These are phyloP conservation scores for Corythaixoides concolor DNA, from an alignment of 2,113 vertebrate genomes.

Conservation along the genomic window DNA sequence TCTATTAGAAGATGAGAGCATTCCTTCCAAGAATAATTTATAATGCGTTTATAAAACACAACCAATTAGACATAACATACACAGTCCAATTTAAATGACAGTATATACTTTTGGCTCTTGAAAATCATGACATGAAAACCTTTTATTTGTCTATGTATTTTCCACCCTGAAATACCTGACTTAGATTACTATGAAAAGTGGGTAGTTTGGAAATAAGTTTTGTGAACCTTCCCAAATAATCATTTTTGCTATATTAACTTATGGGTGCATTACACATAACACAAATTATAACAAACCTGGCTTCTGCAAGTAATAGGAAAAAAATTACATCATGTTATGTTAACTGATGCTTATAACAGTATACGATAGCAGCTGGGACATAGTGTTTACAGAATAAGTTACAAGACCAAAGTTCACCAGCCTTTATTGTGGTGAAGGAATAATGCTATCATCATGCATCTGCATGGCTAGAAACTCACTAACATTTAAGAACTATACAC, in stretches of 20 bases:
- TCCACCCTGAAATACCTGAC: not conserved
- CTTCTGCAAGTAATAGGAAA: not conserved
- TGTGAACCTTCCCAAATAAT: not conserved
- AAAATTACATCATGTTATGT: not conserved
- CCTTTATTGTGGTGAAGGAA: not conserved
- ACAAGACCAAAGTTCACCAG: not conserved
- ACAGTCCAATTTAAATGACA: not conserved
- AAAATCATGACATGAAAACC: not conserved
- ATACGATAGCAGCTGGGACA: not conserved
- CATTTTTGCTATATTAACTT: not conserved
- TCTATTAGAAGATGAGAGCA: not conserved
- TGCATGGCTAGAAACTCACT: not conserved
- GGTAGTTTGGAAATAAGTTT: not conserved
- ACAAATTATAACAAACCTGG: not conserved
- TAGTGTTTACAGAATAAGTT: not conserved
- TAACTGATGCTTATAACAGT: not conserved
- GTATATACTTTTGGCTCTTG: not conserved
- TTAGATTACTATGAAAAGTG: not conserved
- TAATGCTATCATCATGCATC: not conserved
- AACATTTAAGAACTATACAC: not conserved
- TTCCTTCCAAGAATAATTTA: not conserved
- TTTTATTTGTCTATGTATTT: not conserved
- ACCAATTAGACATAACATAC: not conserved
- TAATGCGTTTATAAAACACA: not conserved
- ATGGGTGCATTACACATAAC: not conserved